Evolutionary conservation across 2,113 vertebrate species (phyloP), one percentile per base, ranked within the genome.

Genomic region (Coreoperca whiteheadi): DNA sequence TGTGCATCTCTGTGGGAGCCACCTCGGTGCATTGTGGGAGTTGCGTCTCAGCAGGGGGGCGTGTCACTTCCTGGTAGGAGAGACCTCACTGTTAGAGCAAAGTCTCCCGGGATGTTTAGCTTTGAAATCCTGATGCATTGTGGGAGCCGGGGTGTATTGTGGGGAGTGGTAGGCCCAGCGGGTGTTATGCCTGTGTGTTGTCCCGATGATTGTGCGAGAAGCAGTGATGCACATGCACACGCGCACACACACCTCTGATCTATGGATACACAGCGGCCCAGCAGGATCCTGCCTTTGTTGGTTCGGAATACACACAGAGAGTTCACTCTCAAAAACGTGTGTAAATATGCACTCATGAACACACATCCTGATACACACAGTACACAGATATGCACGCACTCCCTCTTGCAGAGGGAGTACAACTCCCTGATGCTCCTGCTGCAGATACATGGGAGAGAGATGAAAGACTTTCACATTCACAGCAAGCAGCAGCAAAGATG

Each of bases 121-220:
- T 93, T 93, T 94, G 93, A 93, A 94, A 91, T 85, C 86, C 82
- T 76, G 92, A 87, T 92, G 92, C 90, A 92, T 90, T 92, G 64
- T 91, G 89, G 93, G 88, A 93, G 68, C 85, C 8, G 15, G 82
- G 89, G 89, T 79, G 86, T 79, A 83, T 88, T 90, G 83, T 89
- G 82, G 85, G 88, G 89, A 91, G 87, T 67, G 85, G 82, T 86
- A 81, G 57, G 60, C 88, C 86, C 91, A 91, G 91, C 66, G 68
- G 87, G 88, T 85, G 91, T 82, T 89, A 57, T 72, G 80, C 77
- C 37, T 77, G 82, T 85, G 90, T 88, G 88, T 89, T 84, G 79
- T 90, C 79, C 81, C 41, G 32, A 83, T 84, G 86, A 89, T 70
- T 74, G 83, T 84, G 84, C 21, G 32, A 81, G 69, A 89, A 32